Conservation (phyloP, 2,888 invertebrate species). For the Julus scanicus region DNA sequence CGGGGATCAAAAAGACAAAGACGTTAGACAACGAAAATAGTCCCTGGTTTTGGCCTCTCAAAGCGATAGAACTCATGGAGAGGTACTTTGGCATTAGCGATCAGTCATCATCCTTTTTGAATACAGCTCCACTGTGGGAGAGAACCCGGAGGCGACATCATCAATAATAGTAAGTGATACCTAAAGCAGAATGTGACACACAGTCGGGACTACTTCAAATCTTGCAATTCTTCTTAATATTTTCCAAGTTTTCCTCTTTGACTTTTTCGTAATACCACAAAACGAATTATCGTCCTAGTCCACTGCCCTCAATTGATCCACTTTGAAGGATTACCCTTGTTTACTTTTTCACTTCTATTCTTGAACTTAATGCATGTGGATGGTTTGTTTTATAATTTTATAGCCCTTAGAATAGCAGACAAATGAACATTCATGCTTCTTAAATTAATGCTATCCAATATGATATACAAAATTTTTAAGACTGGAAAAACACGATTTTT, state of each 20-base stretch:
- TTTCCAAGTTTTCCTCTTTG: background rate
- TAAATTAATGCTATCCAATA: constrained; percentile 43
- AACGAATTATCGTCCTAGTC: background rate
- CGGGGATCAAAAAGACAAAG: constrained; percentile 56
- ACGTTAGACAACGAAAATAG: constrained; percentile 55
- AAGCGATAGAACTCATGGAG: constrained; percentile 40
- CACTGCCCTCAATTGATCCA: background rate
- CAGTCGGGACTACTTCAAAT: background rate
- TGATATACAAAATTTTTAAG: no score
- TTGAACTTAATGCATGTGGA: background rate
- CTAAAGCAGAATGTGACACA: background rate
- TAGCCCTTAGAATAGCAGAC: background rate
- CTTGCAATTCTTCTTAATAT: constrained; percentile 24
- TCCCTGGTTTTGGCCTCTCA: constrained; percentile 40
- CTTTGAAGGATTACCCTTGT: background rate
- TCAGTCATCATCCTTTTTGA: constrained; percentile 10
- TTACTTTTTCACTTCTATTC: background rate
- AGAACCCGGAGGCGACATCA: background rate
- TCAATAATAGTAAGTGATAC: constrained; percentile 4
- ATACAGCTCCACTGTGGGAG: background rate
- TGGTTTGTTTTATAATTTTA: constrained; percentile 41
- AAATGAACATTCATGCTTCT: background rate
- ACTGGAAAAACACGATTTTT: no score
- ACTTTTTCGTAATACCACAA: background rate
- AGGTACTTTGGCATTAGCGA: constrained; percentile 25